These are phyloP conservation scores for Aegithalos caudatus DNA, from an alignment of 2,113 vertebrate genomes.

Conservation along the genomic window DNA sequence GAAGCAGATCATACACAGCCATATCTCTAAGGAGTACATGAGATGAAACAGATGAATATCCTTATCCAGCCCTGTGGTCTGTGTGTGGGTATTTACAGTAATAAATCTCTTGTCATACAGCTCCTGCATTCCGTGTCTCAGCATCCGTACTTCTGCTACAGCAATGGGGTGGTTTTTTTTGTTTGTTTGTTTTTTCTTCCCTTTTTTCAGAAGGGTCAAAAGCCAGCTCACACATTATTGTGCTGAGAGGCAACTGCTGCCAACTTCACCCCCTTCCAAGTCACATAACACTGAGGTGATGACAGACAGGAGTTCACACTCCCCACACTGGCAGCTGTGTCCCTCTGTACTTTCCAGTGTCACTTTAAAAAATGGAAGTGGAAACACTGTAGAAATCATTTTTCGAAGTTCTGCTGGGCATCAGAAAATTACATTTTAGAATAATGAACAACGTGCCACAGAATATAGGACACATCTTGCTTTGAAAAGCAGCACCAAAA, in stretches of 20 bases:
- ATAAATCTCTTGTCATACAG: not conserved
- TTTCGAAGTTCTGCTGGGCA: not conserved
- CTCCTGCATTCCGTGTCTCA: not conserved
- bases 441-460: not conserved
- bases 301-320: not conserved
- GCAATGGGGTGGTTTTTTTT: rapidly evolving
- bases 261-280: not conserved
- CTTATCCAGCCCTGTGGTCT: not conserved
- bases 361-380: not conserved
- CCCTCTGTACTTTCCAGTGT: not conserved
- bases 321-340: not conserved
- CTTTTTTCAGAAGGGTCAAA: not conserved
- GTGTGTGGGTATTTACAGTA: not conserved
- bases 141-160: not conserved
- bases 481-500: not conserved
- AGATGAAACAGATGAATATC: not conserved
- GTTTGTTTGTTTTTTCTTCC: not conserved
- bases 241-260: not conserved
- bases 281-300: not conserved
- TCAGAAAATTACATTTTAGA: not conserved
- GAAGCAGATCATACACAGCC: not conserved
- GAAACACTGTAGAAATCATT: not conserved
- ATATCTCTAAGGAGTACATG: not conserved
- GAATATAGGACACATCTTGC: not conserved
- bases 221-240: not conserved